Evolutionary conservation across 2,888 invertebrate genomes (phyloP), one percentile per base, ranked within the genome.

Genomic region (Phlogophora meticulosa): DNA sequence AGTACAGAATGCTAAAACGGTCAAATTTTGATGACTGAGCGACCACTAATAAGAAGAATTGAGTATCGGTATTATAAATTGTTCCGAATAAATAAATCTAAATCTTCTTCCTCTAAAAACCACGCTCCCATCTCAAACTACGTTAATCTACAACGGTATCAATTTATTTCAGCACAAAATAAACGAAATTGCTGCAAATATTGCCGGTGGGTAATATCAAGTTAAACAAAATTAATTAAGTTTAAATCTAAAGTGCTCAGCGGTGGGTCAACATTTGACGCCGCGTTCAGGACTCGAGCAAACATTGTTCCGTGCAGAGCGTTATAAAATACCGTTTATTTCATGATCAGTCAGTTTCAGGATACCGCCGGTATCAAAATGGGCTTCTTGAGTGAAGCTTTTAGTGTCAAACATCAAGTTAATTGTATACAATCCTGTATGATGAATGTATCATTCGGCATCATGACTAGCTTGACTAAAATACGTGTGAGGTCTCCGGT

Each of bases 201-300:
- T 66, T 20, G n/a, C 36, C 32, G 40, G 61, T 82, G 72, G 40
- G 61, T 82, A 75, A 72, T 75, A 75, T 66, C 51, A 78, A 76
- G 63, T 68, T 64, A 82, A 68, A 82, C 72, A 71, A 82, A 80
- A 80, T 82, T 80, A 80, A 80, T 80, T 76, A 82, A 59, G 67
- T 82, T 80, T 76, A 67, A 79, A 75, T 82, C 80, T 73, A 71
- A 72, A 82, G 80, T 65, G 76, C 65, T 72, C 62, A 57, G 64
- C 59, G 63, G 63, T 49, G 45, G 58, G 76, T 82, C 76, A 80
- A 80, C 73, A 80, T 82, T 80, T 70, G 68, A 64, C 43, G 61
- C 20, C 56, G 52, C 67, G 64, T 53, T 51, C 68, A 51, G 55
- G 59, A 58, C 70, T 34, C 71, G 43, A 55, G 65, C 68, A 72